Percentiles rank a stretch among this genome's conserved stretches.
phyloP scores from a whole-genome alignment of 1,140 invertebrate species.

The Ceratitis capitata region DNA sequence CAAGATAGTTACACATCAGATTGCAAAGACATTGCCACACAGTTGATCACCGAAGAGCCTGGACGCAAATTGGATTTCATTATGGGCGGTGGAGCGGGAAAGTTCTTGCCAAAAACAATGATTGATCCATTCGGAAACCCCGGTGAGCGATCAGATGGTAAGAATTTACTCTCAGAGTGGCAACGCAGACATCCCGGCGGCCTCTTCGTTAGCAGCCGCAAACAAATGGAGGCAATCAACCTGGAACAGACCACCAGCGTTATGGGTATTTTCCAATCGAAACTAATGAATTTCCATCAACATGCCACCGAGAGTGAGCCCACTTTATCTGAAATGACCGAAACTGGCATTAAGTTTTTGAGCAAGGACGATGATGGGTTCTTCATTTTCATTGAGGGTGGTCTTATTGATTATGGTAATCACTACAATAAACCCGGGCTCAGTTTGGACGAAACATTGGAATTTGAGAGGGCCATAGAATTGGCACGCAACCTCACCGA shows the following conservation, averaged over 20 bases:
- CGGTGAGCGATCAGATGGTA: conserved; percentile 68
- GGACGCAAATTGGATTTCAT: conserved; percentile 72
- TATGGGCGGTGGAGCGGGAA: conserved; percentile 75
- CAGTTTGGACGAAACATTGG: conserved; percentile 75
- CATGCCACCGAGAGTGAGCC: conserved; percentile 70
- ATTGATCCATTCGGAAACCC: conserved; percentile 66
- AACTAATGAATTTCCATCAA: conserved; percentile 68
- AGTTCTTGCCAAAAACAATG: conserved; percentile 68
- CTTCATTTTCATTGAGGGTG: conserved; percentile 73
- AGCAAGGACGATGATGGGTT: conserved; percentile 74
- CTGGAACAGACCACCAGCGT: conserved; percentile 50
- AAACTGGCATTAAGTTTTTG: conserved; percentile 76
- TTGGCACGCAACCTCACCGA: conserved; percentile 70
- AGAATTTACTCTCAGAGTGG: conserved; percentile 69
- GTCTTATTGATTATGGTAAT: conserved; percentile 79
- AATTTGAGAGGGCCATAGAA: conserved; percentile 74
- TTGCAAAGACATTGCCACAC: conserved; percentile 70
- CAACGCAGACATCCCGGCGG: conserved; percentile 50
- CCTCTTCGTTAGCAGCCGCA: conserved; percentile 73
- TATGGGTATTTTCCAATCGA: conserved; percentile 68
- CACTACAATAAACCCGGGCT: conserved; percentile 72
- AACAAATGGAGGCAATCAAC: conserved; percentile 64
- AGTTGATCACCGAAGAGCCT: conserved; percentile 73
- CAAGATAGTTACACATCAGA: conserved; percentile 58
- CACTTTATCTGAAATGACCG: conserved; percentile 80